Conservation (phyloP, 1,140 invertebrate genomes). For the Meloidogyne hapla region DNA sequence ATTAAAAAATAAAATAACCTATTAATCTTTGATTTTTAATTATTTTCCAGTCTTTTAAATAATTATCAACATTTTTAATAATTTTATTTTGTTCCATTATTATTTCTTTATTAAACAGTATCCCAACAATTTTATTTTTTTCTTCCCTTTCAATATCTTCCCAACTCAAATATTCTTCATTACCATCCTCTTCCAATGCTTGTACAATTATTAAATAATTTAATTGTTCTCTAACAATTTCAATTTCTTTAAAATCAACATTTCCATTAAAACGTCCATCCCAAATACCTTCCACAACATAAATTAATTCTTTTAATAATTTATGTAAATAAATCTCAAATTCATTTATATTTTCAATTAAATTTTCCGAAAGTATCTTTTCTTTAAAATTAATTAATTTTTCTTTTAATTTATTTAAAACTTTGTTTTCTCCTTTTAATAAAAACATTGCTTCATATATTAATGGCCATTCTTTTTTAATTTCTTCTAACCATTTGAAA, state of each 20-base stretch:
- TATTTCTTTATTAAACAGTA: not conserved
- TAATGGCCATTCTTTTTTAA: not conserved
- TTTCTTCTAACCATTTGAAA: not conserved
- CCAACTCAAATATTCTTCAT: not conserved
- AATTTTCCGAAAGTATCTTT: not conserved
- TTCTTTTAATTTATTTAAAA: not conserved
- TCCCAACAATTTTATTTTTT: not conserved
- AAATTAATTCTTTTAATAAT: slow-evolving; percentile 7
- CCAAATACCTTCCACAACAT: not conserved
- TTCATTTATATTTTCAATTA: not conserved
- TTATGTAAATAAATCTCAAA: not conserved
- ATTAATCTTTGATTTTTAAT: not conserved
- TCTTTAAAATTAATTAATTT: slow-evolving; percentile 1
- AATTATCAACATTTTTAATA: not conserved
- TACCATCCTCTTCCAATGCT: not conserved
- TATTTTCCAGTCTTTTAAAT: not conserved
- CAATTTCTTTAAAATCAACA: not conserved
- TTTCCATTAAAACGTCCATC: not conserved
- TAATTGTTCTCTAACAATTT: slow-evolving; percentile 6
- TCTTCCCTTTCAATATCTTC: not conserved
- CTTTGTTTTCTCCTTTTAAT: not conserved
- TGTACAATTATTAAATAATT: not conserved
- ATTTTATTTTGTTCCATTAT: not conserved
- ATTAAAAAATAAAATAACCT: not conserved
- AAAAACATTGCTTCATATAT: not conserved